These are phyloP conservation scores for Aethina tumida DNA, from an alignment of 1,140 invertebrate genomes.

Conservation along the genomic window DNA sequence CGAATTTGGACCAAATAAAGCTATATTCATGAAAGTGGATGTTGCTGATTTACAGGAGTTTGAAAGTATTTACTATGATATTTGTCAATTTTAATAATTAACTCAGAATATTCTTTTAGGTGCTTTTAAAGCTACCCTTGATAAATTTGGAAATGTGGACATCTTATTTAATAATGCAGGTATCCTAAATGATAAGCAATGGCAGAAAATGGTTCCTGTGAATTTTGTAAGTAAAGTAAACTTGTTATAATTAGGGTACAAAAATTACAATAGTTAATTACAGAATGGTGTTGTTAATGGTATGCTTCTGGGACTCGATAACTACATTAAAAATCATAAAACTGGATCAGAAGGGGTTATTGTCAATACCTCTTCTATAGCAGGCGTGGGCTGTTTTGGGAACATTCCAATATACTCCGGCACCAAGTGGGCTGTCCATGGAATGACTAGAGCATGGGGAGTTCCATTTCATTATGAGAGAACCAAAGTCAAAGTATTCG, in stretches of 20 bases:
- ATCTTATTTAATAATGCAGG: constrained; percentile 44
- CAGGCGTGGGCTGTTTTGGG: constrained; percentile 13
- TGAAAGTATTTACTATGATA: constrained; percentile 43
- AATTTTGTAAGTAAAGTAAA: constrained; percentile 38
- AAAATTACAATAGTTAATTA: constrained; percentile 6
- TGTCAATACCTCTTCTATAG: constrained; percentile 22
- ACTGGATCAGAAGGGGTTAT: constrained; percentile 20
- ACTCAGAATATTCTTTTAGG: constrained; percentile 9
- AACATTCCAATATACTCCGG: constrained; percentile 21
- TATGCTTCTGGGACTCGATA: constrained; percentile 20
- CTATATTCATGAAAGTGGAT: constrained; percentile 53
- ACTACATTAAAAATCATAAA: constrained; percentile 22
- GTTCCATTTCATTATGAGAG: constrained; percentile 15
- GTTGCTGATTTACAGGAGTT: constrained; percentile 57
- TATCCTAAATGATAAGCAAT: constrained; percentile 39
- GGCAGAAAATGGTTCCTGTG: constrained; percentile 39
- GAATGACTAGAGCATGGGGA: constrained; percentile 18
- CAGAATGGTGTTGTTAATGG: constrained; percentile 25
- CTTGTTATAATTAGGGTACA: background rate
- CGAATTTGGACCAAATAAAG: constrained; percentile 42
- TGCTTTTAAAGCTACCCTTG: constrained; percentile 14
- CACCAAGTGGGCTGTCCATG: constrained; percentile 23
- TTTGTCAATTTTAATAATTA: background rate
- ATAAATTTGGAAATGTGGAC: constrained; percentile 35
- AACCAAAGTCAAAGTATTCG: constrained; percentile 29